Conservation (phyloP, 2,888 invertebrate genomes). For the Hedya salicella region DNA sequence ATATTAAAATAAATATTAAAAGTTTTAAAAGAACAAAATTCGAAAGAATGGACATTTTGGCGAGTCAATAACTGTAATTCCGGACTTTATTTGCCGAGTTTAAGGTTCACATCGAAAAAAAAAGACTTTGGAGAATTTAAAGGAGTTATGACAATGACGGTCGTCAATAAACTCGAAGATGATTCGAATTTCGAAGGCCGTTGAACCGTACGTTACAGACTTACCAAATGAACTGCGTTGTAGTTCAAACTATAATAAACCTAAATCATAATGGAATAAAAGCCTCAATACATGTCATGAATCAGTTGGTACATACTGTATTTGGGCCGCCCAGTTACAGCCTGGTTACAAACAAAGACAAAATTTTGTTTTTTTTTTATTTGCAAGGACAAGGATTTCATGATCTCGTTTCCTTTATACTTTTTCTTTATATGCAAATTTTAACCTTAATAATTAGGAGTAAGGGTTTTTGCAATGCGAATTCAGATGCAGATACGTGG, state of each 20-base stretch:
- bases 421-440: not conserved
- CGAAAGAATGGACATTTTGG: no score
- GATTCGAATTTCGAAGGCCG: conserved; percentile 23
- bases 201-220: conserved; percentile 19
- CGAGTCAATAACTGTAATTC: no score
- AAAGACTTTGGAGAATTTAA: not conserved
- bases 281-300: not conserved
- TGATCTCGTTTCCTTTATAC: not conserved
- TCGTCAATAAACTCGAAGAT: not conserved
- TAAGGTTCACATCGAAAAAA: not conserved
- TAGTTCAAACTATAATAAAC: not conserved
- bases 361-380: conserved; percentile 8
- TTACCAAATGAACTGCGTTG: not conserved
- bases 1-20: no score
- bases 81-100: not conserved
- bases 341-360: not conserved
- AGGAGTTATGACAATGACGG: not conserved
- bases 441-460: not conserved
- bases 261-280: not conserved
- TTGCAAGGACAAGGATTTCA: not conserved
- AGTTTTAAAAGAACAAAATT: no score
- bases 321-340: conserved; percentile 23
- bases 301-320: conserved; percentile 1
- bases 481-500: no score
- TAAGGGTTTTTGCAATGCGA: not conserved